These are phyloP conservation scores for Anser brachyrhynchus DNA, from an alignment of 2,113 vertebrate genomes.

Conservation along the genomic window DNA sequence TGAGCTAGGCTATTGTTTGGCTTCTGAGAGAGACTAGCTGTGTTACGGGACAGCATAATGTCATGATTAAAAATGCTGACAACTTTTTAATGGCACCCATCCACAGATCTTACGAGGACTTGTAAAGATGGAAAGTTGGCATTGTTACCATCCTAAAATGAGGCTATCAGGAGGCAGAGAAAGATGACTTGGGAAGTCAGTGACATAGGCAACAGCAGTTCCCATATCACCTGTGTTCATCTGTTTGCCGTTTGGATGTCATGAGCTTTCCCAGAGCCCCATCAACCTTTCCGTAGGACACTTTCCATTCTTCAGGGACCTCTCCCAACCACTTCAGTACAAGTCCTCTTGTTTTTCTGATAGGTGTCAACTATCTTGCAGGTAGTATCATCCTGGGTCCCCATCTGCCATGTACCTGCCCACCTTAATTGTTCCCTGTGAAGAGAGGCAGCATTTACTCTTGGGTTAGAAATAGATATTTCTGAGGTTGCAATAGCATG, in stretches of 20 bases:
- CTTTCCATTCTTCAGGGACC: neutral
- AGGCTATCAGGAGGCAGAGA: neutral
- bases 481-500: neutral
- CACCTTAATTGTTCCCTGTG: neutral
- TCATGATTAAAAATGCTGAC: neutral
- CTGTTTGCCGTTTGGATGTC: neutral
- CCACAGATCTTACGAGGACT: neutral
- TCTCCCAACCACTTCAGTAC: neutral
- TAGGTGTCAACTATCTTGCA: neutral
- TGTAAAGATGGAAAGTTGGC: neutral
- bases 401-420: neutral
- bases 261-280: neutral
- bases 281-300: neutral
- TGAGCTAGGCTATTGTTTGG: neutral
- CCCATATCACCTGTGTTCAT: neutral
- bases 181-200: neutral
- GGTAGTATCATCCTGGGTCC: neutral
- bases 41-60: neutral
- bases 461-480: neutral
- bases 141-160: neutral
- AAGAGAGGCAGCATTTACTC: neutral
- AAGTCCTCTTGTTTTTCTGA: neutral
- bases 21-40: neutral
- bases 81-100: neutral
- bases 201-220: neutral